Percentiles rank a stretch among this genome's conserved stretches.
phyloP scores from a whole-genome alignment of 2,113 vertebrate species.

The Phycodurus eques region DNA sequence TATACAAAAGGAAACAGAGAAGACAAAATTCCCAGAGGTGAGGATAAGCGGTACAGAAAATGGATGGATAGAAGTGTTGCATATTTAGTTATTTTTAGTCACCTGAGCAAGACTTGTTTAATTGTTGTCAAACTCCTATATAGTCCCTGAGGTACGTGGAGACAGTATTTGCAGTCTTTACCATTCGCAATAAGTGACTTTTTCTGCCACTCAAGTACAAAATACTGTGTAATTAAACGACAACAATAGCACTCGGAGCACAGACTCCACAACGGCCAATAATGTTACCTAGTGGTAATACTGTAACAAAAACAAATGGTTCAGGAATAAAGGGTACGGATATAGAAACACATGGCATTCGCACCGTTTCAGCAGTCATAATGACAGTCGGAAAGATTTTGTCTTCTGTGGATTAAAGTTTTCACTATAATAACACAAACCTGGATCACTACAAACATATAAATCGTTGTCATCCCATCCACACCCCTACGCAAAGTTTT shows the following conservation, averaged over 20 bases:
- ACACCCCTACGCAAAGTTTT: too few species aligned
- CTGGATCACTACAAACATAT: too few species aligned
- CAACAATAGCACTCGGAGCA: not conserved
- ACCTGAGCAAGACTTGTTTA: not conserved
- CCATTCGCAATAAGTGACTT: not conserved
- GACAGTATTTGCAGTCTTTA: not conserved
- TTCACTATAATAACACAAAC: too few species aligned
- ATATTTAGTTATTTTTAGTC: not conserved
- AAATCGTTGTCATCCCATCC: too few species aligned
- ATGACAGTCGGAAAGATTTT: too few species aligned
- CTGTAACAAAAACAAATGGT: not conserved
- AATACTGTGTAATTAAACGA: not conserved
- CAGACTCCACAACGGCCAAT: not conserved
- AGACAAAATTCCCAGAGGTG: conserved; percentile 5
- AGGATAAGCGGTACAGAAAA: too few species aligned
- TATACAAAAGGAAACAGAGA: not conserved
- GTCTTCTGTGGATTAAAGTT: too few species aligned
- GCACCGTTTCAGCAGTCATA: too few species aligned
- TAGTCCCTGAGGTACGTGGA: not conserved
- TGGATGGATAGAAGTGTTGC: not conserved
- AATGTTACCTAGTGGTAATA: not conserved
- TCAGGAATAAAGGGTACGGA: not conserved
- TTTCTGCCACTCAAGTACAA: not conserved
- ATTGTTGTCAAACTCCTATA: not conserved
- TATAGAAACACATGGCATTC: too few species aligned